phyloP scores from a whole-genome alignment of 2,888 invertebrate genomes.

The Onchidella celtica region DNA sequence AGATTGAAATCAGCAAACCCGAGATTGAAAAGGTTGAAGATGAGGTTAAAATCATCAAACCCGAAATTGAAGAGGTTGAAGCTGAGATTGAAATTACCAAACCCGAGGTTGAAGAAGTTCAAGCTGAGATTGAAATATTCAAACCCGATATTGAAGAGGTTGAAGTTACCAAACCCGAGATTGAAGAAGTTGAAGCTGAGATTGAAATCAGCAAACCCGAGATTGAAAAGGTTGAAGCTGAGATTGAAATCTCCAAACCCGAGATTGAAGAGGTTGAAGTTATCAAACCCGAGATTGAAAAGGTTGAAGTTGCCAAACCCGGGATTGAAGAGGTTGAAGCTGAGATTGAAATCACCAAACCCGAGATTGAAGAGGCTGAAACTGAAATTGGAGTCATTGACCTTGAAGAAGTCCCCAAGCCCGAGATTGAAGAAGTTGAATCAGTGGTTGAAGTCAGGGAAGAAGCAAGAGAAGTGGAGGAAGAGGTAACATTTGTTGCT shows the following conservation, averaged over 20 bases:
- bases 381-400: conserved; percentile 37
- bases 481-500: conserved; percentile 66
- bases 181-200: conserved; percentile 43
- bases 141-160: conserved; percentile 65
- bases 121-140: conserved; percentile 51
- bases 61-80: conserved; percentile 39
- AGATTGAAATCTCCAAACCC: conserved; percentile 48
- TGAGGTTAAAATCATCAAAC: conserved; percentile 21
- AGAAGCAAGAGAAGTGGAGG: conserved; percentile 36
- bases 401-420: conserved; percentile 65
- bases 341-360: conserved; percentile 49
- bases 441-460: conserved; percentile 49
- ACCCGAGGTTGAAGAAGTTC: conserved; percentile 47
- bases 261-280: conserved; percentile 83
- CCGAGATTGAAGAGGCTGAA: conserved; percentile 50
- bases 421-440: conserved; percentile 72
- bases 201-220: conserved; percentile 49
- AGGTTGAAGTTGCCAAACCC: conserved; percentile 45
- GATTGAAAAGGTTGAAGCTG: conserved; percentile 83
- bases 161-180: conserved; percentile 15
- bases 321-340: conserved; percentile 43
- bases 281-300: conserved; percentile 55
- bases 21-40: conserved; percentile 37
- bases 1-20: conserved; percentile 36
- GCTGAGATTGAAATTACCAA: conserved; percentile 74